Conservation (phyloP, 2,888 invertebrate genomes). For the Drosophila kambysellisi region DNA sequence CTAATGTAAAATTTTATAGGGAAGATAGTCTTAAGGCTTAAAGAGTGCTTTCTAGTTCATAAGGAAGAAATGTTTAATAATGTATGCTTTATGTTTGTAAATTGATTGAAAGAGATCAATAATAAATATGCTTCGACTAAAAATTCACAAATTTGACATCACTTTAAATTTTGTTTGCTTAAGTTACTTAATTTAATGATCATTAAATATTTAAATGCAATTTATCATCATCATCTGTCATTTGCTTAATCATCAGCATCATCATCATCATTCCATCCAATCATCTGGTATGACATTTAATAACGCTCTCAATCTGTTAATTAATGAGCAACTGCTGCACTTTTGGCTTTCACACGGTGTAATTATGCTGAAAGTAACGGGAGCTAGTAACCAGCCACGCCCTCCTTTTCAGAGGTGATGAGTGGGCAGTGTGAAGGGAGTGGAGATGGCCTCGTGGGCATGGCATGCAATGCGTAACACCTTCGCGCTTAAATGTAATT, state of each 20-base stretch:
- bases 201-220: not conserved
- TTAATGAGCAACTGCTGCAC: slow-evolving; percentile 52
- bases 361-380: slow-evolving; percentile 53
- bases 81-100: not conserved
- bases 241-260: not conserved
- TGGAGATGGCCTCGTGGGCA: not conserved
- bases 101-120: not conserved
- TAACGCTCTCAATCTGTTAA: slow-evolving; percentile 39
- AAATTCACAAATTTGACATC: not conserved
- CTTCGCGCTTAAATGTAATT: slow-evolving; percentile 75
- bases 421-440: not conserved
- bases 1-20: not conserved
- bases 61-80: not conserved
- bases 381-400: slow-evolving; percentile 35
- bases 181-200: no score
- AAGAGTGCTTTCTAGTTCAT: not conserved
- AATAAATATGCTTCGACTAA: not conserved
- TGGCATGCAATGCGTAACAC: slow-evolving; percentile 64
- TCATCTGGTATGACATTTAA: slow-evolving; percentile 10
- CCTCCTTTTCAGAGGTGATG: slow-evolving; percentile 5
- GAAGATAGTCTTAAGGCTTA: not conserved
- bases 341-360: slow-evolving; percentile 51
- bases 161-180: not conserved
- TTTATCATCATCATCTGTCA: not conserved
- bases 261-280: slow-evolving; percentile 3